phyloP scores from a whole-genome alignment of 2,113 vertebrate species.

The Myotis brandtii region DNA sequence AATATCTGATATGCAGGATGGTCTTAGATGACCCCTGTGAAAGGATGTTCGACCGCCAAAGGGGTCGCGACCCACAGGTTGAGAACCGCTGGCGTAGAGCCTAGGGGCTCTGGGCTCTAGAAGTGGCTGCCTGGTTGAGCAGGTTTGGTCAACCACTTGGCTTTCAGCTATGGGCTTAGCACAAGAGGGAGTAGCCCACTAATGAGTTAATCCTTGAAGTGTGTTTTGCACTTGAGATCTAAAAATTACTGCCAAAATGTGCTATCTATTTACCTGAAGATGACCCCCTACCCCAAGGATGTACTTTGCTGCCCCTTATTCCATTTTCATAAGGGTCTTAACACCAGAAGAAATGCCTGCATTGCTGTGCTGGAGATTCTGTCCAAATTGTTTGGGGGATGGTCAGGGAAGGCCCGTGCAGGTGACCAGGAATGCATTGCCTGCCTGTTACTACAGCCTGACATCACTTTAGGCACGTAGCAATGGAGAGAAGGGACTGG shows the following conservation, averaged over 20 bases:
- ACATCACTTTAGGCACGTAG: neutral
- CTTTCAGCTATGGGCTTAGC: constrained; percentile 8
- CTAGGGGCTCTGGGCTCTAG: neutral
- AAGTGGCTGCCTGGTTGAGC: neutral
- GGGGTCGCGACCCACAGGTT: too few relatives aligned
- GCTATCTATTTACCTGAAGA: neutral
- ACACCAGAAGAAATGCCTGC: neutral
- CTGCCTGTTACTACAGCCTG: neutral
- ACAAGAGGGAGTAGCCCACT: neutral
- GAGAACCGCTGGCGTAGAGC: too few relatives aligned
- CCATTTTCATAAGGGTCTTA: neutral
- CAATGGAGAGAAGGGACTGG: neutral
- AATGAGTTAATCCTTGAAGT: neutral
- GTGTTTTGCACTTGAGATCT: neutral
- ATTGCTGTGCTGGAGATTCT: neutral
- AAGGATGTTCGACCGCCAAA: too few relatives aligned
- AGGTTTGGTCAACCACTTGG: constrained; percentile 17
- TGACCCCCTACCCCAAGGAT: neutral
- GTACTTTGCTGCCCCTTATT: neutral
- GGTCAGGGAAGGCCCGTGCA: neutral
- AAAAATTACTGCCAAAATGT: neutral
- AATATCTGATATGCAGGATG: too few relatives aligned
- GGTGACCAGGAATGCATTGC: neutral
- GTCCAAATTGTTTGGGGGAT: neutral
- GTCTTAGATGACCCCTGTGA: too few relatives aligned